Base-by-base conservation (phyloP, 2,113 vertebrate genomes). In the Centropus unirufus region DNA sequence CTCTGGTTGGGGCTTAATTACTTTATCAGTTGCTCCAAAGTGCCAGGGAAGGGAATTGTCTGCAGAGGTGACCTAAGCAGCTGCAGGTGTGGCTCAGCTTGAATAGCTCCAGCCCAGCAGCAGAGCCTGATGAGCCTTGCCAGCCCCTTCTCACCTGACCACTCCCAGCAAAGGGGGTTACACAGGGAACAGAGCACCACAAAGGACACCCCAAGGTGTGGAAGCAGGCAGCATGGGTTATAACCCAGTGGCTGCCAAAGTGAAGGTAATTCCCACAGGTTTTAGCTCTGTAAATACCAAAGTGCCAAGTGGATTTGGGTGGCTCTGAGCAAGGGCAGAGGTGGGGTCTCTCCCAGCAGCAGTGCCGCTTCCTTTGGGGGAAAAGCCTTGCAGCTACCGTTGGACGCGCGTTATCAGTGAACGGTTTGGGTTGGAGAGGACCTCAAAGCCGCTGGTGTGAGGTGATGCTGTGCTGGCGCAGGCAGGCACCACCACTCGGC, bases 331-430 rank as follows among this genome's bases (percentile, higher is more conserved):
- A 9, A 55, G 59, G 67, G 23, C 14, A 62, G 55, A 1, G 8
- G 23, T 2, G 1, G 44, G 11, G 9, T 29, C 34, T 55, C 24
- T 6, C 15, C 2, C 1, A 12, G 14, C 46, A 47, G 46, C 46
- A 47, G 47, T 8, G 19, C 20, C 11, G 19, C 8, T 10, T 12
- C 42, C 42, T n/a, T 11, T 2, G 42, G 51, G 51, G 57, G 21
- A 12, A 4, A 22, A 6, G 2, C 42, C 46, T 34, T 7, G n/a
- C 47, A 49, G 42, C 42, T 6, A 54, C 2, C 29, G 49, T 40
- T 14, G 24, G 55, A 23, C 23, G 16, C 17, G 1, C 30, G 6
- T 12, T 4, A 49, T 49, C 47, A 23, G 10, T 23, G 47, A 12
- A 20, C 22, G 21, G 47, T 49, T 22, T 49, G 47, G 47, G 21